A percentile compares a stretch with the other conserved stretches of the same genome.
These are phyloP conservation scores for Eublepharis macularius DNA, from an alignment of 2,113 vertebrate genomes.

Conservation along the genomic window DNA sequence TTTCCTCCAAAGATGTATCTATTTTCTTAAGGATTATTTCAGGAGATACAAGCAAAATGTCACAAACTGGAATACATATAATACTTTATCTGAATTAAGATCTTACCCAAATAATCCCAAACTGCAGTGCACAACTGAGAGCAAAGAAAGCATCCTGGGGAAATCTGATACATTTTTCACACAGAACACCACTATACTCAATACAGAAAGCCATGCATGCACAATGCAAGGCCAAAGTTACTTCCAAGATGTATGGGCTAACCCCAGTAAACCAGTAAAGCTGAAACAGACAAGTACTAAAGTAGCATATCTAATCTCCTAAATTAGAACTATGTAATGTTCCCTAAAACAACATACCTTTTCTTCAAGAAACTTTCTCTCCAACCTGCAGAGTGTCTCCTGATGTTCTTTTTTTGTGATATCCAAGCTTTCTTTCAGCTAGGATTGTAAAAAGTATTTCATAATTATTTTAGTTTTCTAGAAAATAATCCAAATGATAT, in stretches of 20 bases:
- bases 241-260: not conserved
- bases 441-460: slow-evolving; percentile 16
- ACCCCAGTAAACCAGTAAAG: not conserved
- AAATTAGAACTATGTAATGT: not conserved
- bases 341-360: slow-evolving; percentile 75
- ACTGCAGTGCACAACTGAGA: not conserved
- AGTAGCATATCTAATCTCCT: not conserved
- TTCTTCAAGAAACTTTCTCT: slow-evolving; percentile 82
- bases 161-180: not conserved
- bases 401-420: slow-evolving; percentile 76
- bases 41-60: not conserved
- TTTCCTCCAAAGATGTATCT: slow-evolving; percentile 14
- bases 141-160: not conserved
- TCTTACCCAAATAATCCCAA: not conserved
- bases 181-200: not conserved
- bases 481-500: not conserved
- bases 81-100: not conserved
- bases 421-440: slow-evolving; percentile 81
- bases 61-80: not conserved
- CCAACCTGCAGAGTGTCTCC: slow-evolving; percentile 77
- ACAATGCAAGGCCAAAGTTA: not conserved
- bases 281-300: not conserved
- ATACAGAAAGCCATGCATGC: not conserved
- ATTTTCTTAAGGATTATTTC: not conserved
- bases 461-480: slow-evolving; percentile 20